Evolutionary conservation across 2,113 vertebrate genomes (phyloP).

Genomic region (Diadophis punctatus): DNA sequence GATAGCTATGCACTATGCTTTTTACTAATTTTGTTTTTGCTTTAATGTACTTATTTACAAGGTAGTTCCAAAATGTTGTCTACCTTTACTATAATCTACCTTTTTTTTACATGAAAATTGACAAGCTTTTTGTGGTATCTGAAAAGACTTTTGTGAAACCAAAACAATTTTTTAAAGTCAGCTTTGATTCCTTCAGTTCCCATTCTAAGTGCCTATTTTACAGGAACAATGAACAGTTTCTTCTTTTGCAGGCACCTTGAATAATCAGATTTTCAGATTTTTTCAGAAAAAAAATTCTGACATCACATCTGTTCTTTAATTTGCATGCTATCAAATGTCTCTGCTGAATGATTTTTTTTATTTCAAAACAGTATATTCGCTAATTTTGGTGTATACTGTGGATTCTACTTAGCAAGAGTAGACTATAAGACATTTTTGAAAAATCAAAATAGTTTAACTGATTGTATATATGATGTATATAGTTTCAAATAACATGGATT

Average conservation of each 20-base stretch:
- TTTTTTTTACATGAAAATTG: conserved; percentile 68
- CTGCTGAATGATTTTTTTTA: conserved; percentile 61
- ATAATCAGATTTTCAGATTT: conserved; percentile 65
- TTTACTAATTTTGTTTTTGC: conserved; percentile 71
- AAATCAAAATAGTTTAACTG: conserved; percentile 64
- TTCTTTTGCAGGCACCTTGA: conserved; percentile 68
- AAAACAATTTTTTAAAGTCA: conserved; percentile 71
- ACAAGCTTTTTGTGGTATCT: conserved; percentile 66
- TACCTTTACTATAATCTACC: conserved; percentile 69
- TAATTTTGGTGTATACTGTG: conserved; percentile 69
- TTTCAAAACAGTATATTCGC: conserved; percentile 66
- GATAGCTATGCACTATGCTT: conserved; percentile 90
- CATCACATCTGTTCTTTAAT: conserved; percentile 67
- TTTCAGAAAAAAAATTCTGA: conserved; percentile 60
- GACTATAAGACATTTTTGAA: conserved; percentile 69
- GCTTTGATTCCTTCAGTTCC: conserved; percentile 69
- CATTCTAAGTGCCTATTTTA: conserved; percentile 97
- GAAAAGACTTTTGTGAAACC: conserved; percentile 74
- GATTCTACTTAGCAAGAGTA: conserved; percentile 73
- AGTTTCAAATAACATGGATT: conserved; percentile 59
- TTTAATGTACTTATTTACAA: conserved; percentile 65
- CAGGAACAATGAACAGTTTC: conserved; percentile 76
- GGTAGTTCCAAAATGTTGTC: conserved; percentile 78
- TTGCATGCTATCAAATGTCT: conserved; percentile 74
- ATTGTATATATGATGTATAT: conserved; percentile 71